These are phyloP conservation scores for Amphipyra berbera DNA, from an alignment of 2,888 invertebrate genomes.

Conservation along the genomic window DNA sequence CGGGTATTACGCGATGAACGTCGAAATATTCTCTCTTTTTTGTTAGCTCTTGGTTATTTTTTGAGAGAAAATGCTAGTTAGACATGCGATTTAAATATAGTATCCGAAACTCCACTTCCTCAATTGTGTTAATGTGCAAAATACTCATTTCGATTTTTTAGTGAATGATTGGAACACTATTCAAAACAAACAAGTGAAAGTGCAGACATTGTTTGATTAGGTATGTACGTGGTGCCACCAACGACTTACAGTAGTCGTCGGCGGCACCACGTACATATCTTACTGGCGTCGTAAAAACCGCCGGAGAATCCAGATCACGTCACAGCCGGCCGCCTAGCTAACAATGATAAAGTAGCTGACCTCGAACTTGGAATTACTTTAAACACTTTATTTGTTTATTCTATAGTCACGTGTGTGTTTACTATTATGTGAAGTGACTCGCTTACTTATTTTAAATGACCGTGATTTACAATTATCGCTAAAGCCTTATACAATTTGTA, in stretches of 20 bases:
- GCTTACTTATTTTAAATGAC: constrained; percentile 12
- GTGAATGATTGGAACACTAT: constrained; percentile 31
- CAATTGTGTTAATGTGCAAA: constrained; percentile 38
- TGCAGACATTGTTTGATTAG: constrained; percentile 39
- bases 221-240: constrained; percentile 23
- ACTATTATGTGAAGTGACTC: constrained; percentile 17
- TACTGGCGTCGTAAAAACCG: constrained; percentile 34
- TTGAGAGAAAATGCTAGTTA: constrained; percentile 72
- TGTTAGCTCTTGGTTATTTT: constrained; percentile 69
- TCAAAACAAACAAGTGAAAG: constrained; percentile 59
- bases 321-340: constrained; percentile 61
- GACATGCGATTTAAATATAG: constrained; percentile 74
- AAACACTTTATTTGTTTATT: constrained; percentile 44
- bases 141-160: constrained; percentile 29
- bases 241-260: too few relatives aligned
- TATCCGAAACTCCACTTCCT: constrained; percentile 55
- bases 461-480: not conserved
- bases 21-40: constrained; percentile 73
- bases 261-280: too few relatives aligned
- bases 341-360: constrained; percentile 66
- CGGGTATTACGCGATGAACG: constrained; percentile 76
- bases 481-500: too few relatives aligned
- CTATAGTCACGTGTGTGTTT: constrained; percentile 33
- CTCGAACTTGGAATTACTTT: constrained; percentile 65
- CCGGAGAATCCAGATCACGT: constrained; percentile 63